A percentile compares a stretch with the other conserved stretches of the same genome.
Evolutionary conservation across 2,888 invertebrate species (phyloP).

Genomic region (Drosophila borealis): DNA sequence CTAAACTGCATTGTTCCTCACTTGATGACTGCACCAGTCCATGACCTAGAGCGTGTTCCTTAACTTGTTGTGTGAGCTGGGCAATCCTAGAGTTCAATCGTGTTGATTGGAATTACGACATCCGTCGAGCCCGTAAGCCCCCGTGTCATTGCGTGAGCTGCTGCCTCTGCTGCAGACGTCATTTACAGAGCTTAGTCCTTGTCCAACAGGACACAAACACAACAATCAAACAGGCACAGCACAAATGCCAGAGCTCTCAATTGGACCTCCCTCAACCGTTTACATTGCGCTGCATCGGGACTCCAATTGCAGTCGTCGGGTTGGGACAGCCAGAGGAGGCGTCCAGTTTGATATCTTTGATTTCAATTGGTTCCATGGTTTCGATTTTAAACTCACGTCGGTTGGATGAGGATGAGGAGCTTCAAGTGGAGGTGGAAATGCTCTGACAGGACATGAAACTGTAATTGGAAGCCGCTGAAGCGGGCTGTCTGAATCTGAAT

Average conservation of each 20-base stretch:
- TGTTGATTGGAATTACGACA: conserved; percentile 54
- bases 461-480: conserved; percentile 64
- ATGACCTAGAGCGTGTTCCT: conserved; percentile 14
- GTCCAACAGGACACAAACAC: conserved; percentile 55
- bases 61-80: conserved; percentile 29
- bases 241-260: conserved; percentile 44
- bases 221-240: conserved; percentile 22
- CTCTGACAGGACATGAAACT: conserved; percentile 54
- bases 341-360: conserved; percentile 33
- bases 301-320: conserved; percentile 24
- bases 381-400: conserved; percentile 44
- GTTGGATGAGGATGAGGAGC: conserved; percentile 7
- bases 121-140: conserved; percentile 37
- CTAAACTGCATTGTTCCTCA: conserved; percentile 51
- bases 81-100: conserved; percentile 13
- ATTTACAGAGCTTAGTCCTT: conserved; percentile 60
- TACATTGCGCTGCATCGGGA: conserved; percentile 32
- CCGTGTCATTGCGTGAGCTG: conserved; percentile 42
- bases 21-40: conserved; percentile 42
- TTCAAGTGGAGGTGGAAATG: conserved; percentile 21
- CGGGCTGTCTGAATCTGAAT: conserved; percentile 37
- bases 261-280: conserved; percentile 32
- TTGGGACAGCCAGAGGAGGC: neutral
- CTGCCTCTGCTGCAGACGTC: conserved; percentile 30
- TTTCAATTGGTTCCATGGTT: conserved; percentile 59